Base-by-base conservation (phyloP, 2,113 vertebrate species). In the Aldabrachelys gigantea region DNA sequence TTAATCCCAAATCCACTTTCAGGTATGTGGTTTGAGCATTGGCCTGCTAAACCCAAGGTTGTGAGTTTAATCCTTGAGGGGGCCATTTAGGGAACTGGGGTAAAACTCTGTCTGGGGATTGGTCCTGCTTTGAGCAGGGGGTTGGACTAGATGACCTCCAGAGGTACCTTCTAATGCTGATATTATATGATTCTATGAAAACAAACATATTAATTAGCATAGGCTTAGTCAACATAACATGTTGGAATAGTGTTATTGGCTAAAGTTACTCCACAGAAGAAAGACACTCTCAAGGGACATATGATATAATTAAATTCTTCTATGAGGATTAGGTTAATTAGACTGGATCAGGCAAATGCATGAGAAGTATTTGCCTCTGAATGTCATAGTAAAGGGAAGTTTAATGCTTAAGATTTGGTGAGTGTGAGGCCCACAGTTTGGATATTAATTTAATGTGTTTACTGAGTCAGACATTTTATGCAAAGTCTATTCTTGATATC, bases 1-100 rank as follows among this genome's bases (percentile, higher is more conserved):
- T 47, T 83, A 27, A 49, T 6, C 79, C 24, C 13, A 29, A 0
- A 0, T 5, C 11, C 10, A 38, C 31, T 38, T 5, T 2, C 49
- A 59, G 41, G 25, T 53, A 57, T 9, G 65, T 49, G 47, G 10
- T 49, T 49, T 49, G 47, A 49, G 47, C 47, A 49, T 10, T 49
- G 47, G 47, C 47, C 47, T 49, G 47, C 47, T 10, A 49, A 49
- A 49, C 47, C 47, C 47, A 10, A 10, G 47, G 47, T 49, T 49
- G 47, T 49, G 47, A 49, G 47, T 11, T 49, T 10, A 10, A 49
- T 49, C 47, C 47, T 49, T 49, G 47, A 49, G 47, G 10, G 47
- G 47, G 47, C 47, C 47, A 10, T 49, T 49, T 49, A 49, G 47
- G 47, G 47, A 49, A 10, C 47, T 49, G 47, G 47, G 47, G 47